Conservation (phyloP, 2,888 invertebrate species). For the Scaptomyza caliginosa region DNA sequence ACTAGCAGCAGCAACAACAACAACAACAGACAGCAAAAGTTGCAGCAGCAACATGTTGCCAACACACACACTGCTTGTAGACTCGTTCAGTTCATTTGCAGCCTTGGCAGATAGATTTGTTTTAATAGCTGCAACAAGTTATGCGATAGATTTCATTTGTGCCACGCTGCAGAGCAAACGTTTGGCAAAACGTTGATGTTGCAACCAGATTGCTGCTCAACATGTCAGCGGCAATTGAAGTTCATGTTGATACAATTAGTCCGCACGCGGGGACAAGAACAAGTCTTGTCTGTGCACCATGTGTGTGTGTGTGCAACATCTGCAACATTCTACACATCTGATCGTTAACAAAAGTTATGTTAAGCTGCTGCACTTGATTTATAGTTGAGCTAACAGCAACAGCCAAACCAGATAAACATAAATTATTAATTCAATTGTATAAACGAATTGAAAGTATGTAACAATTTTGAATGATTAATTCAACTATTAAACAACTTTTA, state of each 20-base stretch:
- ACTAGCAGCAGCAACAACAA: too few species aligned
- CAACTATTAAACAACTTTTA: too few species aligned
- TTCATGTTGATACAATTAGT: constrained; percentile 63
- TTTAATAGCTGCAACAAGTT: constrained; percentile 60
- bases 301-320: constrained; percentile 5
- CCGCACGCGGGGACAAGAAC: constrained; percentile 1
- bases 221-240: constrained; percentile 62
- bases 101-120: constrained; percentile 64
- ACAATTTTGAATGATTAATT: too few species aligned
- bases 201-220: constrained; percentile 40
- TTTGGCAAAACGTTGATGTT: constrained; percentile 35
- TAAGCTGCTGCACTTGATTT: constrained; percentile 1
- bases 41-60: constrained; percentile 56
- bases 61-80: constrained; percentile 13
- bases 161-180: constrained; percentile 24
- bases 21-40: constrained; percentile 23
- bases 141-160: constrained; percentile 63
- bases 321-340: constrained; percentile 31
- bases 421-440: background rate
- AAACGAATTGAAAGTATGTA: too few species aligned
- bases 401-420: background rate
- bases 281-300: background rate
- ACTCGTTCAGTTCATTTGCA: constrained; percentile 45
- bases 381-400: background rate
- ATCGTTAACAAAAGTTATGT: constrained; percentile 1